Base-by-base conservation (phyloP, 2,797 vertebrate genomes). In the Anolis apletophallus region DNA sequence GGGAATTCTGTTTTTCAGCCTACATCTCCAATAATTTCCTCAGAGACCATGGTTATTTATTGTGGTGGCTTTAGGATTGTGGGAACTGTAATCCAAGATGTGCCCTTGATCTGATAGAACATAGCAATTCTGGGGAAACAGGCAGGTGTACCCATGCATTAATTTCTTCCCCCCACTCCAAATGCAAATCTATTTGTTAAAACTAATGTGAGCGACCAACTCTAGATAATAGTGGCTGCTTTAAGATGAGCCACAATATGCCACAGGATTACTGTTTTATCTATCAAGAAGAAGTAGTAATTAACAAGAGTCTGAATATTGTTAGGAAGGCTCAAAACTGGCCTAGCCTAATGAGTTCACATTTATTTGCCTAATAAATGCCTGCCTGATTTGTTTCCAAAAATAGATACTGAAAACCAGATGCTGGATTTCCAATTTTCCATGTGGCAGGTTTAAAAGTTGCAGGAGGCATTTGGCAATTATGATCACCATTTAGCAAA, bases 341-440 rank as follows among this genome's bases (percentile, higher is more conserved):
- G 93, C 94, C 94, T 93, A 85, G 78, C 78, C 69, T 69, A 36
- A 81, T 94, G 64, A 50, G 81, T 86, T 91, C 86, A 29, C 90
- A 93, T 94, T 96, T 96, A 93, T 88, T 91, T 92, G 90, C 91
- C 91, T 91, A 92, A 94, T 89, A 94, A 94, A 91, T 92, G 91
- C 93, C 94, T 94, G 88, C 89, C 89, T 95, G 69, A 2, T 83
- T 92, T 94, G 89, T 90, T 93, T 93, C 86, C 87, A 92, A 92
- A 94, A 89, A 91, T 86, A 89, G 91, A 90, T n/a, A 82, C 88
- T 79, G 88, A 59, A 93, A 90, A 90, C 64, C 91, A 88, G 88
- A 89, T 92, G 91, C 91, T 71, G 69, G 26, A 79, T 92, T 90
- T 88, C 87, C 90, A 80, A 71, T 59, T 29, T 79, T 90, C n/a